Evolutionary conservation across 2,113 vertebrate species (phyloP).

Genomic region (Pontoporia blainvillei): DNA sequence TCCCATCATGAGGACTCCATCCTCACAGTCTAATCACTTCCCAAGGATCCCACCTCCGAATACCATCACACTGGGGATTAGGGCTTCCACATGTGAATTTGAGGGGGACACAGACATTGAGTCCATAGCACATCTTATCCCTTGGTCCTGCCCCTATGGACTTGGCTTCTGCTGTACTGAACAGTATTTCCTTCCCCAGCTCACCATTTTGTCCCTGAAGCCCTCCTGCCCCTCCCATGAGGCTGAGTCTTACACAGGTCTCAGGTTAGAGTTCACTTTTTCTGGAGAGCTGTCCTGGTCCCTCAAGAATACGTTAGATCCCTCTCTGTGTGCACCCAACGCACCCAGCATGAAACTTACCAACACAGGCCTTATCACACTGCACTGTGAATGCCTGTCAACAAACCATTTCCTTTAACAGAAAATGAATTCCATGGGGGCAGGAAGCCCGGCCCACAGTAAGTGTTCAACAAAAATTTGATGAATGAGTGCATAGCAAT

Average conservation of each 20-base stretch:
- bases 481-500: not conserved
- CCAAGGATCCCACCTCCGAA: not conserved
- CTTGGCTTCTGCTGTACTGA: not conserved
- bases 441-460: not conserved
- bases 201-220: not conserved
- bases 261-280: not conserved
- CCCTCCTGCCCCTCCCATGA: not conserved
- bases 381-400: not conserved
- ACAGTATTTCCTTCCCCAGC: not conserved
- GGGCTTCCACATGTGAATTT: no score
- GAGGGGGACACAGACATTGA: not conserved
- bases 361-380: not conserved
- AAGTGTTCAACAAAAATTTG: not conserved
- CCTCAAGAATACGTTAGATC: no score
- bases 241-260: not conserved
- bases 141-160: not conserved
- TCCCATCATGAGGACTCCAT: accelerated
- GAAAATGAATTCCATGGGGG: not conserved
- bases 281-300: not conserved
- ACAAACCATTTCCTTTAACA: not conserved
- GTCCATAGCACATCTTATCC: not conserved
- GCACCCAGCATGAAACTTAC: not conserved
- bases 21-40: not conserved
- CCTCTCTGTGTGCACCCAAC: no score
- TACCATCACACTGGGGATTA: accelerated